Base-by-base conservation (phyloP, 2,888 invertebrate genomes). In the Thymelicus acteon region DNA sequence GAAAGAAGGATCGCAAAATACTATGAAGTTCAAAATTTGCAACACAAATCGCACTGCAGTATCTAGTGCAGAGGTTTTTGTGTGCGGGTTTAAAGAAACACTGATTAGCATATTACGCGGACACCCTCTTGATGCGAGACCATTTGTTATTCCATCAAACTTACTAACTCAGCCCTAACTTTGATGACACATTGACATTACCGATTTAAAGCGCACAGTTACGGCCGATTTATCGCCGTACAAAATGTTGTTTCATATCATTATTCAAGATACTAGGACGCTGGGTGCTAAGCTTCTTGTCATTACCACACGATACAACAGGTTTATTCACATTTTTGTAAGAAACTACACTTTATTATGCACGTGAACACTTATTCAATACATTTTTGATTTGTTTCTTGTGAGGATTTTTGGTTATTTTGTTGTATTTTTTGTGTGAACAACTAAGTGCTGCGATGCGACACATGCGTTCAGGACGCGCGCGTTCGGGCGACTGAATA, bases 21-120 rank as follows among this genome's bases (percentile, higher is more conserved):
- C 70, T 71, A 52, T 60, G 71, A 65, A 44, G 65, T 65, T 65
- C 71, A 82, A 85, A 92, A 93, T 91, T 92, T 90, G 92, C 93
- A 93, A 92, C 85, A 87, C 92, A 93, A 92, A 93, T 92, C 90
- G 90, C 92, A 93, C 90, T 93, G 93, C 93, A 93, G 93, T 91
- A 85, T 87, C 86, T 87, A 89, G 92, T 93, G 93, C 93, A 92
- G 93, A 90, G 91, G 87, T 93, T 93, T 92, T 92, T 92, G 91
- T 91, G 85, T 87, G 86, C 86, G 88, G 84, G 86, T 85, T 86
- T 84, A 89, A 92, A 92, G 91, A 89, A 91, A 91, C 86, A 83
- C 86, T 86, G 85, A 91, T 93, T 92, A 90, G 90, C 92, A 93
- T 92, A 92, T 90, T 88, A 87, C 84, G 90, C 86, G 81, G 85